Evolutionary conservation across 2,888 invertebrate species (phyloP).

Genomic region (Drosophila trichaetosa): DNA sequence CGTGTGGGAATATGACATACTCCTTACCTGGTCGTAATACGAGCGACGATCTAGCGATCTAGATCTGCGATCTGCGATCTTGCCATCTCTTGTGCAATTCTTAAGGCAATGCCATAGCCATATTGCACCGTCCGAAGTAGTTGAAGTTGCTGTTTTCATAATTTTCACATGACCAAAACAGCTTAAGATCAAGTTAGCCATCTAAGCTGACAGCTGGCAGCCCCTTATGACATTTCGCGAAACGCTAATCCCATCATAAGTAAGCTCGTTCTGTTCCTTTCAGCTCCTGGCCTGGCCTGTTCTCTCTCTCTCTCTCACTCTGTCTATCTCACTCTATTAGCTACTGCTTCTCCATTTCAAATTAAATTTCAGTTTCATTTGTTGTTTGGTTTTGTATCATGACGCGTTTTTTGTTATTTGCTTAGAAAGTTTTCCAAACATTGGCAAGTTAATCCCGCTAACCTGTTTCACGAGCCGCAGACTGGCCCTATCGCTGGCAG

Average conservation of each 20-base stretch:
- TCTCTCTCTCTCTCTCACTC: neutral
- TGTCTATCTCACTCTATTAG: neutral
- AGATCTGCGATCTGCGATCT: constrained; percentile 49
- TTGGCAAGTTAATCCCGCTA: constrained; percentile 70
- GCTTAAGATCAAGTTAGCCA: constrained; percentile 80
- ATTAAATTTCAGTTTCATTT: constrained; percentile 65
- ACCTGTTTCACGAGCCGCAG: constrained; percentile 62
- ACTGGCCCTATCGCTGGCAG: constrained; percentile 49
- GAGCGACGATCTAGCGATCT: constrained; percentile 56
- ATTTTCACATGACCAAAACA: constrained; percentile 80
- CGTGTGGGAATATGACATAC: constrained; percentile 65
- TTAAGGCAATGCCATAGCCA: constrained; percentile 20
- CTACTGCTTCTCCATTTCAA: constrained; percentile 54
- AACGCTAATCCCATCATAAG: constrained; percentile 76
- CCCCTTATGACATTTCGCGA: constrained; percentile 71
- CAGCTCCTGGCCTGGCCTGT: constrained; percentile 11
- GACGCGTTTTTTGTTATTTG: constrained; percentile 48
- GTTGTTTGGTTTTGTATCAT: constrained; percentile 37
- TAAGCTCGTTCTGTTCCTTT: constrained; percentile 43
- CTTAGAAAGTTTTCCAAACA: constrained; percentile 76
- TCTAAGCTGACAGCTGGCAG: constrained; percentile 77
- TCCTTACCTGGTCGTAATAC: constrained; percentile 65
- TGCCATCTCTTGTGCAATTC: constrained; percentile 68
- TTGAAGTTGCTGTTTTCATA: constrained; percentile 62
- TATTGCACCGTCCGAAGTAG: constrained; percentile 53